A percentile compares a stretch with the other conserved stretches of the same genome.
These are phyloP conservation scores for Platyrinchus mystaceus DNA, from an alignment of 2,797 vertebrate species.

Conservation along the genomic window DNA sequence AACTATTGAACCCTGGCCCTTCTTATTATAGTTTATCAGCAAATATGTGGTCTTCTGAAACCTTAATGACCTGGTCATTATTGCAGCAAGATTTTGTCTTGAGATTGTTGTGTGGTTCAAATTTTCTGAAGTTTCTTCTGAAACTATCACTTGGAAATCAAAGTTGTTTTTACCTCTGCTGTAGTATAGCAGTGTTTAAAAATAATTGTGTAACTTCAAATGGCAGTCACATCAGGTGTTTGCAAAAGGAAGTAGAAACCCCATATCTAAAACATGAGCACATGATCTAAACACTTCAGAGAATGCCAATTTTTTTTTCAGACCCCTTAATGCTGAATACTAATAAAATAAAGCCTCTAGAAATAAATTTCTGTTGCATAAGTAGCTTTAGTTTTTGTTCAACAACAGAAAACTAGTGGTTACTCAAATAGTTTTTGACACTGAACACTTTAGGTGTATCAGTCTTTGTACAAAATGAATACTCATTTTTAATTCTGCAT, in stretches of 20 bases:
- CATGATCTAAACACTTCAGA: neutral
- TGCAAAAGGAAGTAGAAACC: neutral
- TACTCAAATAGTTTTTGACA: neutral
- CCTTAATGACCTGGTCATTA: neutral
- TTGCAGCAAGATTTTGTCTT: neutral
- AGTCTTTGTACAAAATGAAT: neutral
- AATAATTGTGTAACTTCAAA: neutral
- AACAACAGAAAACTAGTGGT: neutral
- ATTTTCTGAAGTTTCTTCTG: neutral
- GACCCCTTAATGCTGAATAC: neutral
- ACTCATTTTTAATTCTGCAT: neutral
- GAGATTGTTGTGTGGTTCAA: neutral
- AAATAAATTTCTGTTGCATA: neutral
- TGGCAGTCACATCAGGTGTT: neutral
- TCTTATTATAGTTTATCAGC: neutral
- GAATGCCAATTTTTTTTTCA: neutral
- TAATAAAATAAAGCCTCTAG: neutral
- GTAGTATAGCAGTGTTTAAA: neutral
- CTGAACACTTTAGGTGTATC: neutral
- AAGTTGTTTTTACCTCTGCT: neutral
- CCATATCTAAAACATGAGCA: neutral
- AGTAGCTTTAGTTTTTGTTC: neutral
- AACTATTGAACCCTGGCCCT: neutral
- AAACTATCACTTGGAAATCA: neutral
- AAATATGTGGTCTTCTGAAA: neutral